phyloP scores from a whole-genome alignment of 2,113 vertebrate species.

The Prietella phreatophila region DNA sequence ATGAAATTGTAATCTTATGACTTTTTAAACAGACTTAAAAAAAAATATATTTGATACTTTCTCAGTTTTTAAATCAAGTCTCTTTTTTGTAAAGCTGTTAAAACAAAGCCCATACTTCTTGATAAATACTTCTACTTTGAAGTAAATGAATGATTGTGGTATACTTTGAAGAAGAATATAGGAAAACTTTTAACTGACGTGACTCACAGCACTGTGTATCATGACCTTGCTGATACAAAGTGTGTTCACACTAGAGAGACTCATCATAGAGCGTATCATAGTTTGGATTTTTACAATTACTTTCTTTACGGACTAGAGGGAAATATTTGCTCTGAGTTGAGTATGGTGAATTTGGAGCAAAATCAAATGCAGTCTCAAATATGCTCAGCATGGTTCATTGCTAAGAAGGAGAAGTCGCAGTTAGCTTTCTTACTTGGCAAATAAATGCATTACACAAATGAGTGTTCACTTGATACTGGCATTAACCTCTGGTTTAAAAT shows the following conservation, averaged over 20 bases:
- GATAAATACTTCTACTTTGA: neutral
- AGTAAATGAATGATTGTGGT: neutral
- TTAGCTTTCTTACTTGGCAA: neutral
- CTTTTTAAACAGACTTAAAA: neutral
- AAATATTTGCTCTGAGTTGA: neutral
- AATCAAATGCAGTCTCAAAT: neutral
- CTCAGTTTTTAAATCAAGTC: no score
- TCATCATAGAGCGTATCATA: neutral
- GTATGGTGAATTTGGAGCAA: neutral
- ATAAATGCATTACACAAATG: neutral
- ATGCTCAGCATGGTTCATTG: neutral
- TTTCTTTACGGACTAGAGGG: neutral
- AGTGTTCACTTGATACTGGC: neutral
- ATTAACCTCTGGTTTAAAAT: neutral
- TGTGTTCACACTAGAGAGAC: neutral
- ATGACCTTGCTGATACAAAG: neutral
- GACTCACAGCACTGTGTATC: neutral
- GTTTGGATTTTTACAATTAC: neutral
- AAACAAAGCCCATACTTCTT: neutral
- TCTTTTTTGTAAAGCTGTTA: neutral
- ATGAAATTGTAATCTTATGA: neutral
- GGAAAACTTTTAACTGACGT: neutral
- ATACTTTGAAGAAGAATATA: neutral
- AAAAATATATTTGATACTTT: neutral
- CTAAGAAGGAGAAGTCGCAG: neutral